Base-by-base conservation (phyloP, 2,888 invertebrate genomes). In the Dasypolia templi region DNA sequence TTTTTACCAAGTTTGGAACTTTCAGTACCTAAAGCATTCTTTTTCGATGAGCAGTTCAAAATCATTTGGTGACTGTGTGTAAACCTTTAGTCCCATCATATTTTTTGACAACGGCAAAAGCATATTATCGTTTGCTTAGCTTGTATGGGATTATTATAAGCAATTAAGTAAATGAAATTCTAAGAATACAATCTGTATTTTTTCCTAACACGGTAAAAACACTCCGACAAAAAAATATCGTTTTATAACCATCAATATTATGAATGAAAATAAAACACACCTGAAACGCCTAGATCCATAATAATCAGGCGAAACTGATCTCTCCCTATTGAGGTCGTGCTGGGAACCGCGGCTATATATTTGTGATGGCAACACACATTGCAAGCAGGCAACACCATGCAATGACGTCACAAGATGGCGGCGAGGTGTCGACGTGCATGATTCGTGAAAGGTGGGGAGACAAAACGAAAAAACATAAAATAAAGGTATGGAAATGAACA, bases 211-310 rank as follows among this genome's bases (percentile, higher is more conserved):
- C 58, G 63, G n/a, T 72, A 35, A 68, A 77, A 78, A 68, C 0
- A 59, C 62, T 66, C 32, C 4, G n/a, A 46, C 1, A 62, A 63
- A 71, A 32, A 58, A n/a, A 26, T 39, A 66, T 17, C 3, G 56
- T 67, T 62, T 49, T 56, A 61, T 39, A 59, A 62, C 44, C 3
- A 63, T 49, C 4, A 26, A 32, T 61, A 55, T 26, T 53, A 39
- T n/a, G 17, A 81, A 46, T 62, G 35, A 67, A 79, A 69, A 76
- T 32, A 63, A 68, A 92, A 96, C 98, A 96, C 97, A 98, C 98
- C 98, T 98, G 97, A 97, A 98, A 92, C 97, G 97, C 94, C 98
- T 97, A 92, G 97, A 96, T 92, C 97, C 97, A 89, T 97, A 97
- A 91, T 96, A 97, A 93, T 98, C 98, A 83, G 98, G 98, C 89